phyloP scores from a whole-genome alignment of 1,140 invertebrate genomes.

The Polypedilum pembai region DNA sequence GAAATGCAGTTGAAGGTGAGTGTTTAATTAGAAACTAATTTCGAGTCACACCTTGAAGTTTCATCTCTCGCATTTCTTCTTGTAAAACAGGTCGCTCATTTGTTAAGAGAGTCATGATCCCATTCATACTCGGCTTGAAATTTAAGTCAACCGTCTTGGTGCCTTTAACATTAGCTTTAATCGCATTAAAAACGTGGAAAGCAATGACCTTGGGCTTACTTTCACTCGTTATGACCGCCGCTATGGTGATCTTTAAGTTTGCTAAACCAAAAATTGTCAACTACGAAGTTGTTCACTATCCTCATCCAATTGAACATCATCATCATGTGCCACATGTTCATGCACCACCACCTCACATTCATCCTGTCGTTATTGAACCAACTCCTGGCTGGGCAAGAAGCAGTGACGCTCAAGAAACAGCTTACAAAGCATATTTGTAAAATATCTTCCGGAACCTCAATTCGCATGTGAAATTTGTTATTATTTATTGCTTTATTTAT shows the following conservation, averaged over 20 bases:
- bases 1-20: constrained; percentile 51
- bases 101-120: constrained; percentile 73
- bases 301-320: constrained; percentile 49
- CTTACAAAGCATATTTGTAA: constrained; percentile 51
- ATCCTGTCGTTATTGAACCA: constrained; percentile 34
- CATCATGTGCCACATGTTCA: constrained; percentile 41
- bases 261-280: constrained; percentile 71
- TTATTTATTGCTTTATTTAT: constrained; percentile 1
- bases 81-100: constrained; percentile 61
- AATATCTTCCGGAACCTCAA: background rate
- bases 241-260: constrained; percentile 75
- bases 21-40: constrained; percentile 27
- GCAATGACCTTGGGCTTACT: constrained; percentile 75
- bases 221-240: constrained; percentile 69
- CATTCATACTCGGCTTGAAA: constrained; percentile 74
- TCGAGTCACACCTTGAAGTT: constrained; percentile 32
- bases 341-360: constrained; percentile 49
- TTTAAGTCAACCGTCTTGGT: constrained; percentile 75
- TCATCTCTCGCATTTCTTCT: constrained; percentile 24
- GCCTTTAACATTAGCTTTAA: constrained; percentile 67
- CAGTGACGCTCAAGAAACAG: constrained; percentile 55
- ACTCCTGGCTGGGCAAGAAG: constrained; percentile 51
- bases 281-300: constrained; percentile 77
- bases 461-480: background rate
- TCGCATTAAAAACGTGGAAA: constrained; percentile 81